A percentile compares a stretch with the other conserved stretches of the same genome.
phyloP scores from a whole-genome alignment of 1,140 invertebrate genomes.

The Tetramorium simillimum region DNA sequence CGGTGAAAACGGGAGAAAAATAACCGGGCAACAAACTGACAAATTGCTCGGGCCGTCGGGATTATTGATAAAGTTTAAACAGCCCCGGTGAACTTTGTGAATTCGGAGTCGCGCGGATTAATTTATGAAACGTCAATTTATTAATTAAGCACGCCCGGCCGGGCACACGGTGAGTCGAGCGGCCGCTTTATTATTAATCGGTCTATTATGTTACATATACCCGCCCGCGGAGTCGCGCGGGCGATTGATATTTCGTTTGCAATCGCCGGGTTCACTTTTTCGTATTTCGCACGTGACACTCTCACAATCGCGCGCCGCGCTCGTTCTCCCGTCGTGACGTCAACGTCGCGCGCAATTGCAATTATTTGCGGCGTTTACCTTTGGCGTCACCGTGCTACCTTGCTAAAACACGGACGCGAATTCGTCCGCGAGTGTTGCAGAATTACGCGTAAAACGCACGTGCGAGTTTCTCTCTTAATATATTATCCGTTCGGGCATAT shows the following conservation, averaged over 20 bases:
- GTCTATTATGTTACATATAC: constrained; percentile 43
- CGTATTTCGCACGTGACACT: constrained; percentile 36
- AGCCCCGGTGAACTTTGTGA: constrained; percentile 35
- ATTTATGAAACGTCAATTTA: constrained; percentile 61
- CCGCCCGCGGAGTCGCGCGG: neutral
- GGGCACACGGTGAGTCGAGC: constrained; percentile 15
- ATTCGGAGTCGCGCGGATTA: constrained; percentile 47
- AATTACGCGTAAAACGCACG: neutral
- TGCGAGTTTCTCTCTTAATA: neutral
- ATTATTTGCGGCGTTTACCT: constrained; percentile 45
- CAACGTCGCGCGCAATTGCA: constrained; percentile 34
- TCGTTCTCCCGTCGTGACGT: neutral
- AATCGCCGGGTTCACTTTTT: constrained; percentile 14
- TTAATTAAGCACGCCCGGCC: constrained; percentile 46
- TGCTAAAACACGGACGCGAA: neutral
- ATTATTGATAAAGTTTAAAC: constrained; percentile 53
- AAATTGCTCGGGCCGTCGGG: constrained; percentile 16
- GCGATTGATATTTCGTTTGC: constrained; percentile 58
- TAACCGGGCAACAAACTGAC: neutral
- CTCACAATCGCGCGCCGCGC: constrained; percentile 42
- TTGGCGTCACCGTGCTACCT: neutral
- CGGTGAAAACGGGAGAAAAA: constrained; percentile 18
- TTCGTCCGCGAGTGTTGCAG: neutral
- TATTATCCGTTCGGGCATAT: neutral
- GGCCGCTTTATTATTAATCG: constrained; percentile 54